These are phyloP conservation scores for Polietes domitor DNA, from an alignment of 2,888 invertebrate species.

Conservation along the genomic window DNA sequence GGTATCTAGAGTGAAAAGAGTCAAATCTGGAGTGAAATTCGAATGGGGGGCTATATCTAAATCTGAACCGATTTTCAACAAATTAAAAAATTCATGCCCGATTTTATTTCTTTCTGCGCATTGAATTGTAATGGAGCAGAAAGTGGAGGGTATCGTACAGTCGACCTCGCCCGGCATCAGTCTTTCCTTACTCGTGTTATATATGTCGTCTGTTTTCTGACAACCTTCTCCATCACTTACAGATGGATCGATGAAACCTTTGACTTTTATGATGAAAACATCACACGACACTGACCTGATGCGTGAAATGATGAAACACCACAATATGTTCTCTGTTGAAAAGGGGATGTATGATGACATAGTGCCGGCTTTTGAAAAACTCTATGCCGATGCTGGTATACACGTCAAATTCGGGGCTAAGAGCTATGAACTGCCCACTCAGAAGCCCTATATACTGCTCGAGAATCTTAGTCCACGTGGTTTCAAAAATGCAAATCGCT, in stretches of 20 bases:
- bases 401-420: slow-evolving; percentile 59
- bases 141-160: too few relatives aligned
- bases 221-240: neutral
- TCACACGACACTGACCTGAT: slow-evolving; percentile 67
- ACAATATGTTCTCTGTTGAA: slow-evolving; percentile 65
- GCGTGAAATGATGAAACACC: slow-evolving; percentile 47
- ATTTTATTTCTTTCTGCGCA: too few relatives aligned
- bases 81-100: too few relatives aligned
- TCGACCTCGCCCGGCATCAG: too few relatives aligned
- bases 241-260: slow-evolving; percentile 57
- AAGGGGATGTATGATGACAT: slow-evolving; percentile 57
- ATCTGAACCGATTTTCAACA: too few relatives aligned
- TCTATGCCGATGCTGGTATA: slow-evolving; percentile 62
- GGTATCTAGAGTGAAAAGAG: too few relatives aligned
- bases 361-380: slow-evolving; percentile 66
- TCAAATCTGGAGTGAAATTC: too few relatives aligned
- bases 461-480: slow-evolving; percentile 71
- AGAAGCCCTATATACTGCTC: slow-evolving; percentile 67
- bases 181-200: too few relatives aligned
- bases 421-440: slow-evolving; percentile 48
- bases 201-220: too few relatives aligned
- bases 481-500: slow-evolving; percentile 72
- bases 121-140: too few relatives aligned
- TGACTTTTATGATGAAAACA: slow-evolving; percentile 74
- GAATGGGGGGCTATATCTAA: too few relatives aligned